Evolutionary conservation across 2,888 invertebrate species (phyloP).

Genomic region (Athalia rosae): DNA sequence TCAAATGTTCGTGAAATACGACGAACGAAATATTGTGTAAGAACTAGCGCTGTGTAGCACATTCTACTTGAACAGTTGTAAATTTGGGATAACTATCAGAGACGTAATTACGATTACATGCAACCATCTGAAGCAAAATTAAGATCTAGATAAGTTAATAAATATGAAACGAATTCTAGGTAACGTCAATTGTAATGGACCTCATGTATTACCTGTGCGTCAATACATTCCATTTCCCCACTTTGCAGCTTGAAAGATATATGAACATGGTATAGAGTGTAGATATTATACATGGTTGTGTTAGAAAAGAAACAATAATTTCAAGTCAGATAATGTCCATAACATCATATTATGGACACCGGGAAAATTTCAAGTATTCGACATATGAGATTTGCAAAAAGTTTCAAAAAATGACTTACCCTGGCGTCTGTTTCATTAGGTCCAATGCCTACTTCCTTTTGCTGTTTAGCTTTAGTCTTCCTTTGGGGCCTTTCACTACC

Average conservation of each 20-base stretch:
- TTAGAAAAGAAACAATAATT: background rate
- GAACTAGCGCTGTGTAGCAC: background rate
- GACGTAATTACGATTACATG: no score
- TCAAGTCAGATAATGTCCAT: slow-evolving; percentile 50
- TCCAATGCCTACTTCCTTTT: slow-evolving; percentile 75
- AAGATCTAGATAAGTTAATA: no score
- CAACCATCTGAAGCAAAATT: no score
- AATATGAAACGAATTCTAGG: background rate
- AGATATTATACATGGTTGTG: background rate
- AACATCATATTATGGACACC: no score
- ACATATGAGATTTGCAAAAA: background rate
- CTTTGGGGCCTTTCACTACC: slow-evolving; percentile 69
- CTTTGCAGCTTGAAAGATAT: slow-evolving; percentile 77
- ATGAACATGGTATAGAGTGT: slow-evolving; percentile 21
- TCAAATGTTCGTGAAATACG: background rate
- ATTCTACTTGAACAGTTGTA: background rate
- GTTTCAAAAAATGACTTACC: slow-evolving; percentile 69
- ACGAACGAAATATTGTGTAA: background rate
- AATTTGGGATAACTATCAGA: no score
- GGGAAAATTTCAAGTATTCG: no score
- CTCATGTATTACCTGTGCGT: slow-evolving; percentile 79
- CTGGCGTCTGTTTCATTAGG: slow-evolving; percentile 78
- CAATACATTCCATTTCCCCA: slow-evolving; percentile 78
- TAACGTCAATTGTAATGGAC: slow-evolving; percentile 21
- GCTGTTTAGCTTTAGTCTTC: slow-evolving; percentile 74